phyloP scores from a whole-genome alignment of 2,113 vertebrate genomes.

The Formicarius rufipectus region DNA sequence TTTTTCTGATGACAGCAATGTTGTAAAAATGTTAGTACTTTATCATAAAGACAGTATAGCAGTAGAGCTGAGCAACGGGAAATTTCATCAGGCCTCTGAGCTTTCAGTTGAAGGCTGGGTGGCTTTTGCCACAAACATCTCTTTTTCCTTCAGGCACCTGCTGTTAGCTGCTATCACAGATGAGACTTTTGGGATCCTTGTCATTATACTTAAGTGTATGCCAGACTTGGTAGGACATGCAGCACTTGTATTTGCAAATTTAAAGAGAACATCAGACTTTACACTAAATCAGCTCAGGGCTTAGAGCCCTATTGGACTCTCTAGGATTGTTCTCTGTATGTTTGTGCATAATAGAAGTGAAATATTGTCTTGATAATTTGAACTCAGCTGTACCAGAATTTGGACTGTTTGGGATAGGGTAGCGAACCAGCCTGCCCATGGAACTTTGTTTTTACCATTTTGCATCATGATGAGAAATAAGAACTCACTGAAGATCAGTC shows the following conservation, averaged over 20 bases:
- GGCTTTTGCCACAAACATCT: not conserved
- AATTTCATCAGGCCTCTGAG: not conserved
- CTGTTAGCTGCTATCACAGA: not conserved
- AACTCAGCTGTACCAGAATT: not conserved
- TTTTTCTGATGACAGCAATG: not conserved
- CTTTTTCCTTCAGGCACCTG: not conserved
- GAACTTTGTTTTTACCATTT: not conserved
- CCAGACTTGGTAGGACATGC: not conserved
- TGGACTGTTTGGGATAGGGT: not conserved
- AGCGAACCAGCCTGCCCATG: rapidly evolving
- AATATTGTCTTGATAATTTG: not conserved
- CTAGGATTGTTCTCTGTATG: not conserved
- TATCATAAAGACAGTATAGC: not conserved
- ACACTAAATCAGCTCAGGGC: not conserved
- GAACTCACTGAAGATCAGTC: not conserved
- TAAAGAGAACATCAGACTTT: not conserved
- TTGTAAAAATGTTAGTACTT: not conserved
- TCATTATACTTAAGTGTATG: not conserved
- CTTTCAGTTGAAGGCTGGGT: not conserved
- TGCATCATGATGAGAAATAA: not conserved
- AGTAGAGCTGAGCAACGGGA: not conserved
- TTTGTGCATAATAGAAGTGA: not conserved
- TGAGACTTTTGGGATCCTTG: not conserved
- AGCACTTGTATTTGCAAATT: not conserved
- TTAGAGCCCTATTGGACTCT: not conserved